Base-by-base conservation (phyloP, 2,797 vertebrate genomes). In the Pseudomugil tenellus region DNA sequence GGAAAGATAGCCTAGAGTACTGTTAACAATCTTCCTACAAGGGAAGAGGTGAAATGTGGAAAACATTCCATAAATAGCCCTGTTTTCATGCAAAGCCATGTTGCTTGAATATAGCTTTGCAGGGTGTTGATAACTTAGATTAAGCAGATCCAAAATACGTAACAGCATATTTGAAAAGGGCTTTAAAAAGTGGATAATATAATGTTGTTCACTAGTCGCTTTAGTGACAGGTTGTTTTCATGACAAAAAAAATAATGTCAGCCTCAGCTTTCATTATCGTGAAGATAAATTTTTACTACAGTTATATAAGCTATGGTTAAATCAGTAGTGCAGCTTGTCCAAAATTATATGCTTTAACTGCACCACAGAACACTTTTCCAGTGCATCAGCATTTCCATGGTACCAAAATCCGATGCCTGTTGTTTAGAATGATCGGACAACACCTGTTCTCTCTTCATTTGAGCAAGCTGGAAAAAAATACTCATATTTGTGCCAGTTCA, bases 21-120 rank as follows among this genome's bases (percentile, higher is more conserved):
- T 79, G 43, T 79, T 85, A 83, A 89, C 84, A 89, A 89, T 93
- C 84, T 84, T 53, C 84, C 87, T 87, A 68, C 39, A 87, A 79
- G 89, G 89, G 76, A 90, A 83, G 73, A 86, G 79, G 79, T 79
- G 70, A 92, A 94, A 93, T 88, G 92, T 93, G 92, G 93, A 94
- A 94, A 93, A 92, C 3, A 21, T 69, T 83, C 87, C 88, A 88
- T 72, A 89, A 94, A 92, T 92, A 92, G 90, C 81, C 72, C 34
- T 79, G 78, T 91, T 92, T 91, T 90, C 80, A n/a, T 90, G 90
- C 81, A 87, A 88, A 90, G 88, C 71, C 81, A 81, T 82, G 75
- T 81, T 64, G 75, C 74, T 76, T 74, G 69, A 85, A 84, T 84
- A 88, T 84, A 79, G 84, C 76, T 79, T 59, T 71, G 74, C 52